A percentile compares a stretch with the other conserved stretches of the same genome.
phyloP scores from a whole-genome alignment of 2,113 vertebrate genomes.

The Entomyzon cyanotis region DNA sequence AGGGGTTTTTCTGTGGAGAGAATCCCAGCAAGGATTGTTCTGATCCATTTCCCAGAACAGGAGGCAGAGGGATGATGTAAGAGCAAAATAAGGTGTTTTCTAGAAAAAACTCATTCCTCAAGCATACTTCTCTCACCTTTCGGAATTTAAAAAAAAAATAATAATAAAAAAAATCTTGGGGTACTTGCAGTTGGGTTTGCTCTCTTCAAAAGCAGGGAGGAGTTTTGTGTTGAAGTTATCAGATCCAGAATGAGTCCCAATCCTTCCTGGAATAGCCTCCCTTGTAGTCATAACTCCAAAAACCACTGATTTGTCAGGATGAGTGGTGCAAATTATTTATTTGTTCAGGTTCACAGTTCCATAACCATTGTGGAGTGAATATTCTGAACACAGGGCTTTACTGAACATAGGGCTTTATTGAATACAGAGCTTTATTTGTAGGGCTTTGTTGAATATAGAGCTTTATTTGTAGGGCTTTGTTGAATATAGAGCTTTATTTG shows the following conservation, averaged over 20 bases:
- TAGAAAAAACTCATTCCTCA: background rate
- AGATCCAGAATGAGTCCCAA: background rate
- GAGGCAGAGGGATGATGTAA: too few species aligned
- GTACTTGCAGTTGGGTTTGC: background rate
- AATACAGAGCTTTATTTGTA: too few species aligned
- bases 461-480: too few species aligned
- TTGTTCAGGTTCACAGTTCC: background rate
- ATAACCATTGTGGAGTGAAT: fast-evolving
- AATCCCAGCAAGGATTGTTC: background rate
- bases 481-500: background rate
- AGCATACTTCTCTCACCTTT: background rate
- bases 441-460: too few species aligned
- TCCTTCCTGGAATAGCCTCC: background rate
- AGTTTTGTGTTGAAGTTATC: background rate
- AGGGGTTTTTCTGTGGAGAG: background rate
- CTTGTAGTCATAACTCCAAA: background rate
- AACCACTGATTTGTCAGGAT: background rate
- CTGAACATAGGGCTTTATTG: too few species aligned
- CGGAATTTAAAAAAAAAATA: background rate
- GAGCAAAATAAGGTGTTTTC: background rate
- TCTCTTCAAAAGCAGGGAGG: background rate
- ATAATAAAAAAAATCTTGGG: too few species aligned
- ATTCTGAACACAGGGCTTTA: too few species aligned
- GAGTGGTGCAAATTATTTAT: background rate
- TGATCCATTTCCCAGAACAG: background rate